Conservation (phyloP, 2,113 vertebrate genomes). For the Catagonus wagneri region DNA sequence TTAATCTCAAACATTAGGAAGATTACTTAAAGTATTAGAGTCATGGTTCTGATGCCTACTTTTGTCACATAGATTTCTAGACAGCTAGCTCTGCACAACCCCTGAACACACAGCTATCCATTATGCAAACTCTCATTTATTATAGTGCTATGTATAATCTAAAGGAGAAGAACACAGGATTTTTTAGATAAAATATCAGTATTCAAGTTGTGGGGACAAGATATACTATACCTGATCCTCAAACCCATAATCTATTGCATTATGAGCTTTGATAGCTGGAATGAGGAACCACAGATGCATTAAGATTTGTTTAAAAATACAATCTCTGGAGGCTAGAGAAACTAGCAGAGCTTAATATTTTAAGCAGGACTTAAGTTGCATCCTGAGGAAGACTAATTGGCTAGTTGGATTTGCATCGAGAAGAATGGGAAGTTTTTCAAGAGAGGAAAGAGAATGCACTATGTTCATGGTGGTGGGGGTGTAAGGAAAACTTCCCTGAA, state of each 20-base stretch:
- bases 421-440: background rate
- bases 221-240: background rate
- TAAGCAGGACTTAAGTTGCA: background rate
- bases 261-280: background rate
- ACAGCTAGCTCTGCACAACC: background rate
- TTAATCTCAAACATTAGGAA: conserved; percentile 32
- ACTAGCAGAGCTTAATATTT: background rate
- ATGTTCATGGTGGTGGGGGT: background rate
- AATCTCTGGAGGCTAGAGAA: background rate
- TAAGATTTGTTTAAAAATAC: background rate
- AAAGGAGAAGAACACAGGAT: background rate
- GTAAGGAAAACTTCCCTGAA: background rate
- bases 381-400: background rate
- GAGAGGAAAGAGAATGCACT: background rate
- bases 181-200: conserved; percentile 37
- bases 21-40: background rate
- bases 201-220: background rate
- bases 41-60: background rate
- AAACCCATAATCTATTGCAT: background rate
- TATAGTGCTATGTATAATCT: background rate
- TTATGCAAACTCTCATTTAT: background rate
- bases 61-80: conserved; percentile 42
- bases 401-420: background rate
- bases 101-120: background rate
- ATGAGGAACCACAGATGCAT: background rate